Evolutionary conservation across 1,140 invertebrate genomes (phyloP).

Genomic region (Dinoponera quadriceps): DNA sequence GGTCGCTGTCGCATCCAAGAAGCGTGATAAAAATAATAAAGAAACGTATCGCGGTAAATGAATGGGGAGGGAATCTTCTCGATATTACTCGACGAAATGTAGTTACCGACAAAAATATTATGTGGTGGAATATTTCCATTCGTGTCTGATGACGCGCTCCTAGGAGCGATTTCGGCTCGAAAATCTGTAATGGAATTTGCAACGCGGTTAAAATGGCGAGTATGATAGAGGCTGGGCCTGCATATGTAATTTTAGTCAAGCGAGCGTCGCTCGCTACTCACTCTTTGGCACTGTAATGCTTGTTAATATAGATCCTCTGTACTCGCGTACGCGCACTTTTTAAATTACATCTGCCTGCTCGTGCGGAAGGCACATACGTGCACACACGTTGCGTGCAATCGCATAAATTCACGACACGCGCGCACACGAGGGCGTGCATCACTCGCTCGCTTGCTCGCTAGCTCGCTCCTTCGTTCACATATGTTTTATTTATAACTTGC

Average conservation of each 20-base stretch:
- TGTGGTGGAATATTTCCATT: background rate
- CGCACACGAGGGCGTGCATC: background rate
- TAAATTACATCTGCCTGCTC: background rate
- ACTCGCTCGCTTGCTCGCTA: background rate
- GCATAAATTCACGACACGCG: constrained; percentile 11
- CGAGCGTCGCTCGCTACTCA: background rate
- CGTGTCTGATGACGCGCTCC: background rate
- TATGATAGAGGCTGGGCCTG: background rate
- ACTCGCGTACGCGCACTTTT: constrained; percentile 14
- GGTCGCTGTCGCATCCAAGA: background rate
- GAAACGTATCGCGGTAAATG: background rate
- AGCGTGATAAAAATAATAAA: constrained; percentile 4
- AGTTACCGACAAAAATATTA: background rate
- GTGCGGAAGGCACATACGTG: background rate
- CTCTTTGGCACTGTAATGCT: constrained; percentile 34
- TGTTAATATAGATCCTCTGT: constrained; percentile 45
- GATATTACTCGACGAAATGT: background rate
- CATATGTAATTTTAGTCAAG: constrained; percentile 28
- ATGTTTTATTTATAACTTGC: constrained; percentile 4
- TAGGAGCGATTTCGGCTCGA: background rate
- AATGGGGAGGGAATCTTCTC: background rate
- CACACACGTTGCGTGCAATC: background rate
- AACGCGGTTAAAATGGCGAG: background rate
- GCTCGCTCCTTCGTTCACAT: no score
- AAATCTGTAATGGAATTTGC: constrained; percentile 16